Base-by-base conservation (phyloP, 2,113 vertebrate genomes). In the Empidonax alnorum region DNA sequence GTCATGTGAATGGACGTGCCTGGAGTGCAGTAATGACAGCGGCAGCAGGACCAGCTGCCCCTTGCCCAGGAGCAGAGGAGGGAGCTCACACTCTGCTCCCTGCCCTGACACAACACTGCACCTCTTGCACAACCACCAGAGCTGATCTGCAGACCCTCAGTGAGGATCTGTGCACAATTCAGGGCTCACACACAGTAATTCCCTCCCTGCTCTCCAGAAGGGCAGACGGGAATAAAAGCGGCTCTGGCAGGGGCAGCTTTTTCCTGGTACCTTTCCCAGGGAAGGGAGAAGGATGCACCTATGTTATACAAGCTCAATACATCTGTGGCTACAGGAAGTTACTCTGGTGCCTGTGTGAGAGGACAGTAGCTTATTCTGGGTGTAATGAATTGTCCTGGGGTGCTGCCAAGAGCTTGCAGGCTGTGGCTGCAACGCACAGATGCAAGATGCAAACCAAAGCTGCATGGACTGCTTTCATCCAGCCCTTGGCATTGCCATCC, bases 291-390 rank as follows among this genome's bases (percentile, higher is more conserved):
- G 75, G 85, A 90, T 77, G 55, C 59, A 96, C 94, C 88, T 88
- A 93, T 42, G 63, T 47, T 47, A 49, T 0, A 83, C 46, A 42
- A 88, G 80, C 56, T 92, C 89, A 77, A 46, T 76, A 83, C 88
- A 90, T 83, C 82, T 58, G 82, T 52, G 82, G 27, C 90, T 90
- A 87, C 93, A 97, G 96, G 94, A 96, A 95, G 94, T 30, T 31
- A 41, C 85, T 65, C 62, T 44, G 72, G 37, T 71, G 86, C 84
- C 79, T 67, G 76, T 4, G 4, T 77, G 90, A 93, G 84, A 86
- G 56, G 79, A 93, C 95, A 97, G 90, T 93, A 42, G 91, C 79
- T 90, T 83, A 93, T 94, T 97, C 92, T 93, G 86, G 47, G 55
- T 65, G 76, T 84, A 78, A 92, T 93, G 94, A 95, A 96, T 92